phyloP scores from a whole-genome alignment of 2,797 vertebrate species.

The Fratercula arctica region DNA sequence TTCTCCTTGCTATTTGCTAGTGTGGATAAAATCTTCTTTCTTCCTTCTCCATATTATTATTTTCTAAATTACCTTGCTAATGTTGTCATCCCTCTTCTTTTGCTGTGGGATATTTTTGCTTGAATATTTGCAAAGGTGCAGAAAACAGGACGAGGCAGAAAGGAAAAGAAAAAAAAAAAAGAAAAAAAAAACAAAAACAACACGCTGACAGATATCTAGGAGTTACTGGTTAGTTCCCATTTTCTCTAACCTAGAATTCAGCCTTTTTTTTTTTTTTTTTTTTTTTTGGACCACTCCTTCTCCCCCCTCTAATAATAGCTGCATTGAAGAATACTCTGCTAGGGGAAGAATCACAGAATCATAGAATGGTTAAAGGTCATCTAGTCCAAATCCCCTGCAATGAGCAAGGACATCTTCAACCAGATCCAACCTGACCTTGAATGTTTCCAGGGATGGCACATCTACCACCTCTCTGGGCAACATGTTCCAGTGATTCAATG shows the following conservation, averaged over 20 bases:
- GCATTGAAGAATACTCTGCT: background rate
- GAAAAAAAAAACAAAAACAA: too few species aligned
- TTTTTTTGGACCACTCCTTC: too few species aligned
- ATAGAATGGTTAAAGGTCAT: background rate
- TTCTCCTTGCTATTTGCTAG: background rate
- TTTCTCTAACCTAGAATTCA: background rate
- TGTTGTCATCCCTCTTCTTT: background rate
- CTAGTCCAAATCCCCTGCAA: background rate
- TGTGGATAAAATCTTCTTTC: background rate
- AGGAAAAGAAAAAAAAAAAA: background rate
- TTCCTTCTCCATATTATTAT: background rate
- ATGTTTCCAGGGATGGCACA: too few species aligned
- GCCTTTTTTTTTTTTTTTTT: background rate
- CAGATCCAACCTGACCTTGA: background rate
- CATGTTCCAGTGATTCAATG: background rate
- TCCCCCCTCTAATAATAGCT: background rate
- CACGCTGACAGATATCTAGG: background rate
- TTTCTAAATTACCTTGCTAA: background rate
- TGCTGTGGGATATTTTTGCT: background rate
- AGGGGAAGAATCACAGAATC: background rate
- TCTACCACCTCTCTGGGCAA: background rate
- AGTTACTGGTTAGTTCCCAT: background rate
- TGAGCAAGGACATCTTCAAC: background rate
- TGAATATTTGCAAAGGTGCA: background rate
- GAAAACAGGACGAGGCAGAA: background rate